phyloP scores from a whole-genome alignment of 1,140 invertebrate species.

The Ptiloglossa arizonensis region DNA sequence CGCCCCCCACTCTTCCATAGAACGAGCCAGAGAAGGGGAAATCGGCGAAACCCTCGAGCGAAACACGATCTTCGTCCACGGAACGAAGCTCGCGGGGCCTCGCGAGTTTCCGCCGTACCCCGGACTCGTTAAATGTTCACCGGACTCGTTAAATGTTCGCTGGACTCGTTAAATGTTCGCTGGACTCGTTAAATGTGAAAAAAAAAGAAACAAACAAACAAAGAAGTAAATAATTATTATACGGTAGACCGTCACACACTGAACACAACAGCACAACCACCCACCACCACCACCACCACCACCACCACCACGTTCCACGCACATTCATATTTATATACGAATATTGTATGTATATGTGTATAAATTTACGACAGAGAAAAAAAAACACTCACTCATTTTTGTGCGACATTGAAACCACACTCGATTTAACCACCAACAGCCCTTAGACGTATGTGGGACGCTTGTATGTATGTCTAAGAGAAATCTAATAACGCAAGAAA shows the following conservation, averaged over 20 bases:
- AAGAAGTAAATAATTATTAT: slow-evolving; percentile 11
- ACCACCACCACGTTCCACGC: slow-evolving; percentile 48
- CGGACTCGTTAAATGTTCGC: too few species aligned
- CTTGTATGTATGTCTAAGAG: slow-evolving; percentile 65
- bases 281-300: not conserved
- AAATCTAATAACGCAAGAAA: slow-evolving; percentile 29
- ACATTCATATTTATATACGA: slow-evolving; percentile 59
- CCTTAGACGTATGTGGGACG: slow-evolving; percentile 58
- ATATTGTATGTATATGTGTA: slow-evolving; percentile 55
- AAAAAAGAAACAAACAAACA: not conserved
- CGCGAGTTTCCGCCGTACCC: not conserved
- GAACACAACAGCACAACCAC: slow-evolving; percentile 70
- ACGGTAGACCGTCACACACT: slow-evolving; percentile 70
- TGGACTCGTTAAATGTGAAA: too few species aligned
- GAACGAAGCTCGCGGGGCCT: not conserved
- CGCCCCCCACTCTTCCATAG: too few species aligned
- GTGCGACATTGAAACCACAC: slow-evolving; percentile 45
- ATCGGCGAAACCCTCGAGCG: not conserved
- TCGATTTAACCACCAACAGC: slow-evolving; percentile 41
- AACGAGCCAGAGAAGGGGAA: not conserved
- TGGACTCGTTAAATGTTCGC: too few species aligned
- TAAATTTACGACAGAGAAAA: slow-evolving; percentile 48
- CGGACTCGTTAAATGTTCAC: too few species aligned
- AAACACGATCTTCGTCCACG: not conserved
- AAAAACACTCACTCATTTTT: slow-evolving; percentile 55